Evolutionary conservation across 1,140 invertebrate species (phyloP), one percentile per base, ranked within the genome.

Genomic region (Drosophila subpulchrella): DNA sequence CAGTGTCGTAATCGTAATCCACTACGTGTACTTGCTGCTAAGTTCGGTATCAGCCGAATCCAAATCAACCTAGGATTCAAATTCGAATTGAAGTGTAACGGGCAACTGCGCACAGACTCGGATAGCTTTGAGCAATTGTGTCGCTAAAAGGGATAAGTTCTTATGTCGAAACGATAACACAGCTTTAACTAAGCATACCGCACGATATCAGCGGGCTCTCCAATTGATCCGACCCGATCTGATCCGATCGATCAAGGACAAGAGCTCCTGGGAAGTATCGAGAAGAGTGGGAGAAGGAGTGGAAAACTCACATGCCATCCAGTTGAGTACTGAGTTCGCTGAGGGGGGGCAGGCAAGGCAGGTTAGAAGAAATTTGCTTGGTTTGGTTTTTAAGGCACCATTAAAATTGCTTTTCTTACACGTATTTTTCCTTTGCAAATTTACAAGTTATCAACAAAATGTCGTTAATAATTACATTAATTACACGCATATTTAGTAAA

Each of bases 361-460:
- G 68, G 66, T 42, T 58, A 58, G 66, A 90, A 68, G 84, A 91
- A 80, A 91, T 91, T 91, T 88, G 83, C 83, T 88, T 88, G 83
- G 83, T 79, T 86, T 91, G 85, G 90, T 91, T 91, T 91, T 91
- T 92, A 92, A 92, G 91, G 91, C 91, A 92, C 91, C 91, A 91
- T 92, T 91, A 91, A 91, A 92, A 92, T 92, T 92, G 91, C 91
- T 92, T 92, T 92, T 88, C 83, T 92, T 91, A 91, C 91, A 91
- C 90, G 90, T 91, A 91, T 91, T 91, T 91, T 90, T 91, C 90
- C 88, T 75, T 91, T 91, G 82, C 82, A 83, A 91, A 91, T 91
- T 81, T 91, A 91, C 88, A 91, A 89, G 75, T 84, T 88, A 76
- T 88, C 73, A 89, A 89, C 84, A 89, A 89, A 88, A 82, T 73